These are phyloP conservation scores for Drosophila takahashii DNA, from an alignment of 1,140 invertebrate genomes.

Conservation along the genomic window DNA sequence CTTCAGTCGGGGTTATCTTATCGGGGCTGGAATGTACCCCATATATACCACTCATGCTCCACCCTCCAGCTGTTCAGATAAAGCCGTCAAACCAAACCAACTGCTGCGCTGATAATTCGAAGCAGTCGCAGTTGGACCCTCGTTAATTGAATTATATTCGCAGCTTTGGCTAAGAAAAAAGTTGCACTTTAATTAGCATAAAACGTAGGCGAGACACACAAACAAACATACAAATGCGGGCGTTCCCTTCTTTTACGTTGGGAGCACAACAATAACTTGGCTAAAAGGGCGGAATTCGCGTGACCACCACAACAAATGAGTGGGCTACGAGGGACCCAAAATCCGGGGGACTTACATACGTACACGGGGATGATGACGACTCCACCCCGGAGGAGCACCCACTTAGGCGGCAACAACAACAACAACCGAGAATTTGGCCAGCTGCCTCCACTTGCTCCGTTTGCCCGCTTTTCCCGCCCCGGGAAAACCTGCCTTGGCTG, in stretches of 20 bases:
- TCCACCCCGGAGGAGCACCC: conserved; percentile 62
- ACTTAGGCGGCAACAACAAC: conserved; percentile 42
- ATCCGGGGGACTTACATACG: not conserved
- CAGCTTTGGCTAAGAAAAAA: conserved; percentile 62
- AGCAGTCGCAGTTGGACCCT: conserved; percentile 19
- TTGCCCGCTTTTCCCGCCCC: conserved; percentile 21
- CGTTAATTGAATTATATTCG: conserved; percentile 72
- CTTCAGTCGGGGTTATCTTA: conserved; percentile 51
- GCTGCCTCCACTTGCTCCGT: conserved; percentile 51
- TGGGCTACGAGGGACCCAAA: not conserved
- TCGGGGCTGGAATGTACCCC: conserved; percentile 33
- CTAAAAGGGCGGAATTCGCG: conserved; percentile 66
- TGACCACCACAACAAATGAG: conserved; percentile 50
- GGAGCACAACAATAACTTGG: conserved; percentile 35
- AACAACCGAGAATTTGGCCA: conserved; percentile 13
- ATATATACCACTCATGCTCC: not conserved
- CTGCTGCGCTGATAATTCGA: conserved; percentile 46
- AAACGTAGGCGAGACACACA: conserved; percentile 50
- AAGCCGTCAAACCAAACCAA: conserved; percentile 51
- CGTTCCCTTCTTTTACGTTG: conserved; percentile 20
- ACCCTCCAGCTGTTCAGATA: conserved; percentile 56
- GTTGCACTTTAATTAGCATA: conserved; percentile 79
- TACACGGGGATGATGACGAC: conserved; percentile 9
- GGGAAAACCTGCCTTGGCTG: not conserved
- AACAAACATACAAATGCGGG: conserved; percentile 33